phyloP scores from a whole-genome alignment of 2,797 vertebrate species.

The Sebastolobus altivelis region DNA sequence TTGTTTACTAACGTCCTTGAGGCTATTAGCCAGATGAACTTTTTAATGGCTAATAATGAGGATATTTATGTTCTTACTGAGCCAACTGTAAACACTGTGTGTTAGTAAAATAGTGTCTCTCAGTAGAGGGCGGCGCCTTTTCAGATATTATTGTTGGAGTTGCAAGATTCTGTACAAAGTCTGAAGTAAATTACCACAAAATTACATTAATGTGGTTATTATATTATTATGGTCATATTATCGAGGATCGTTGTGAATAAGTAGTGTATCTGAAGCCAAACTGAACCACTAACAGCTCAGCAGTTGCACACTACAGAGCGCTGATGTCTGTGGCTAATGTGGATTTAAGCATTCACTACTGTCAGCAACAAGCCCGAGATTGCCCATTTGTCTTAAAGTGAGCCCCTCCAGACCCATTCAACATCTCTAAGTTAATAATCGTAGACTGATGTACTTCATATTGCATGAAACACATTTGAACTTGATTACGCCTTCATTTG shows the following conservation, averaged over 20 bases:
- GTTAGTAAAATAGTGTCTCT: conserved; percentile 20
- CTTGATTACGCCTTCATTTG: conserved; percentile 60
- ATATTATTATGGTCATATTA: conserved; percentile 51
- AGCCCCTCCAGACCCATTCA: conserved; percentile 62
- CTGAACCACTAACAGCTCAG: conserved; percentile 61
- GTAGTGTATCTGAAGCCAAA: conserved; percentile 45
- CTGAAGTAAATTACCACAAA: conserved; percentile 51
- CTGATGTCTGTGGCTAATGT: conserved; percentile 70
- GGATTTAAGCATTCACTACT: conserved; percentile 67
- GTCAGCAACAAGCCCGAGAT: conserved; percentile 60
- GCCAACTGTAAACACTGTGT: conserved; percentile 21
- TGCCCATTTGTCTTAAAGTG: conserved; percentile 71
- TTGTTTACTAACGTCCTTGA: conserved; percentile 39
- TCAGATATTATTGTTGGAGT: conserved; percentile 28
- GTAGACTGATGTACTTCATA: conserved; percentile 70
- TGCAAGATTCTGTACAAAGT: conserved; percentile 34
- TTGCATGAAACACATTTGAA: conserved; percentile 62
- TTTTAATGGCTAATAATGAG: conserved; percentile 61
- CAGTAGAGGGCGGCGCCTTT: conserved; percentile 12
- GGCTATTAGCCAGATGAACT: conserved; percentile 52
- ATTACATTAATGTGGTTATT: conserved; percentile 60
- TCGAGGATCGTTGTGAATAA: conserved; percentile 42
- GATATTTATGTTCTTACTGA: conserved; percentile 45
- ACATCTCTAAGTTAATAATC: conserved; percentile 71
- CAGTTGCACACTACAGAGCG: conserved; percentile 48